Conservation (phyloP, 2,797 vertebrate genomes). For the Pipistrellus pipistrellus region DNA sequence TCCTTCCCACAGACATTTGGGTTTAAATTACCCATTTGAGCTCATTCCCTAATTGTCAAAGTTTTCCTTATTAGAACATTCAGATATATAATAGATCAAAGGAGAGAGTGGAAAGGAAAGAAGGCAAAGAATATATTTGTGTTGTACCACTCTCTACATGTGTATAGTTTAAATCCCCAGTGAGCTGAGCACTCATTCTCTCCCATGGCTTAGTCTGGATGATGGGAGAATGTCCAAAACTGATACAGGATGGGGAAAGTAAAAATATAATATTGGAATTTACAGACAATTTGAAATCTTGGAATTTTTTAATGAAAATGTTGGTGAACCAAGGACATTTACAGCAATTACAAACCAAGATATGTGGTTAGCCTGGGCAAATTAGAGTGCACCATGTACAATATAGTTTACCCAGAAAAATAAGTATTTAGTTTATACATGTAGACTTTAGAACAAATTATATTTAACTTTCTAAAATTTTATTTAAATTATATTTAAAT, state of each 20-base stretch:
- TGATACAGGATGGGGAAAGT: background rate
- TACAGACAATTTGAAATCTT: background rate
- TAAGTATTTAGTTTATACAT: background rate
- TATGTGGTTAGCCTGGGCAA: background rate
- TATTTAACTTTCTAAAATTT: background rate
- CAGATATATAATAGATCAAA: background rate
- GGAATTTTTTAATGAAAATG: background rate
- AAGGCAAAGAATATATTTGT: background rate
- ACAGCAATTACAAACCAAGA: background rate
- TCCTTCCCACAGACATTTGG: background rate
- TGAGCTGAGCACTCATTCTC: background rate
- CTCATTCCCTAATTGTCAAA: background rate
- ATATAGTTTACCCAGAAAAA: background rate
- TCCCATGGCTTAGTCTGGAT: background rate
- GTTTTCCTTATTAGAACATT: background rate
- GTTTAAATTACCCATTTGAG: background rate
- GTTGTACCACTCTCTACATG: background rate
- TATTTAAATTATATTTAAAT: background rate
- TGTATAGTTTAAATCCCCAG: background rate
- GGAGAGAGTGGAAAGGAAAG: background rate
- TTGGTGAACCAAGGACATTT: background rate
- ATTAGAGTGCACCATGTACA: background rate
- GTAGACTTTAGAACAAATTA: background rate
- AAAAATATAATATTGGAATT: background rate
- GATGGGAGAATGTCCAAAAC: background rate